Evolutionary conservation across 2,888 invertebrate species (phyloP).

Genomic region (Cryptophagus acutangulus): DNA sequence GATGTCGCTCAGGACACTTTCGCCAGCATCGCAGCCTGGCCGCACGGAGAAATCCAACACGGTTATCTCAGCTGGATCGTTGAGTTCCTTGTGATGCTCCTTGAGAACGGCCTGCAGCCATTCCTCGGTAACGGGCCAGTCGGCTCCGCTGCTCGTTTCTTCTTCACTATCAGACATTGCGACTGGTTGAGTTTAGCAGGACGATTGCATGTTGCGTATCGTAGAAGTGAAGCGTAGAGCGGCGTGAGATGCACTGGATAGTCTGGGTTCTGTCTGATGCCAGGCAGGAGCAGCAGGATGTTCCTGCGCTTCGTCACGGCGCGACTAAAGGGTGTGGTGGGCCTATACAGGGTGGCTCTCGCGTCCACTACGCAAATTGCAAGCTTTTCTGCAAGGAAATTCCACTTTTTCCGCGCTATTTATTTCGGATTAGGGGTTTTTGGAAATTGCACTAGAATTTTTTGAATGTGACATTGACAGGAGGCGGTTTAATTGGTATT

Average conservation of each 20-base stretch:
- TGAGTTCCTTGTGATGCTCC: conserved; percentile 47
- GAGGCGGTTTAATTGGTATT: too few species aligned
- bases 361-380: neutral
- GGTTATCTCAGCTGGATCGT: conserved; percentile 38
- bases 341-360: neutral
- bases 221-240: neutral
- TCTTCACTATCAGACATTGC: conserved; percentile 54
- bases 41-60: conserved; percentile 53
- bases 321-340: conserved; percentile 27
- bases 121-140: conserved; percentile 55
- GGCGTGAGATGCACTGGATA: neutral
- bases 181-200: conserved; percentile 6
- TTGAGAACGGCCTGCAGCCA: conserved; percentile 54
- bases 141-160: conserved; percentile 48
- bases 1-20: conserved; percentile 72
- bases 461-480: too few species aligned
- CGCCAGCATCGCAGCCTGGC: conserved; percentile 60
- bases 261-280: too few species aligned
- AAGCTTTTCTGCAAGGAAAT: neutral
- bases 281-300: conserved; percentile 12
- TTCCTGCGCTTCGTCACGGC: conserved; percentile 14
- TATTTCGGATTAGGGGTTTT: too few species aligned
- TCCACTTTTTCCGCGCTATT: too few species aligned
- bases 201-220: neutral
- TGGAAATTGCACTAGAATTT: too few species aligned